A percentile compares a stretch with the other conserved stretches of the same genome.
phyloP scores from a whole-genome alignment of 23 tunicate genomes.

The Ciona savignyi region DNA sequence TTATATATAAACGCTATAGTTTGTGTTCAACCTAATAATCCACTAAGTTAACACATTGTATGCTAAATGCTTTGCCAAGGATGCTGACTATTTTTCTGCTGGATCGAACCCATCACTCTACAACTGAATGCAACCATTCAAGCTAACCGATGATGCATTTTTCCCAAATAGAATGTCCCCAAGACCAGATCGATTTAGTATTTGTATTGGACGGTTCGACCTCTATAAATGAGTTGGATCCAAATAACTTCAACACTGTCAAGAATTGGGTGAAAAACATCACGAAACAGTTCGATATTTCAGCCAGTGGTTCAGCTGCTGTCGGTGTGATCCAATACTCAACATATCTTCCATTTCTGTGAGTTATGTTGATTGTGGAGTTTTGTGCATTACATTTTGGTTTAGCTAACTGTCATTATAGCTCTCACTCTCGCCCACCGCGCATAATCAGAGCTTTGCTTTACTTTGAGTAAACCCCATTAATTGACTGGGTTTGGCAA shows the following conservation, averaged over 20 bases:
- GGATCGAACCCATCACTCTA: too few species aligned
- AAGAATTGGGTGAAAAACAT: conserved; percentile 3
- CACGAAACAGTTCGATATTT: conserved; percentile 1
- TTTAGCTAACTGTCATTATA: too few species aligned
- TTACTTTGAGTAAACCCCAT: too few species aligned
- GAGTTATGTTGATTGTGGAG: too few species aligned
- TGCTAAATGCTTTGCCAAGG: not conserved
- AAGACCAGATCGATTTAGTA: not conserved
- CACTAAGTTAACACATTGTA: too few species aligned
- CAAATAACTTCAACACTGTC: not conserved
- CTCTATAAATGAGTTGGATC: not conserved
- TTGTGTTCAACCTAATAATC: too few species aligned
- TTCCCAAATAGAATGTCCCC: conserved; percentile 2
- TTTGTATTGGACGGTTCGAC: conserved; percentile 6
- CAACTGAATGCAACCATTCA: too few species aligned
- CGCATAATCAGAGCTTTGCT: too few species aligned
- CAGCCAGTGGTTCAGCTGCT: not conserved
- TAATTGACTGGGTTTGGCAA: too few species aligned
- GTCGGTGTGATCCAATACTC: conserved; percentile 4
- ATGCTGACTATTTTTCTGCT: not conserved
- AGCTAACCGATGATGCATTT: not conserved
- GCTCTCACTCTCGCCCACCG: too few species aligned
- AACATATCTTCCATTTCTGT: not conserved
- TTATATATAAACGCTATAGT: too few species aligned
- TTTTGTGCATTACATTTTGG: too few species aligned